Percentiles rank a stretch among this genome's conserved stretches.
phyloP scores from a whole-genome alignment of 2,113 vertebrate species.

The Sclerurus mexicanus region DNA sequence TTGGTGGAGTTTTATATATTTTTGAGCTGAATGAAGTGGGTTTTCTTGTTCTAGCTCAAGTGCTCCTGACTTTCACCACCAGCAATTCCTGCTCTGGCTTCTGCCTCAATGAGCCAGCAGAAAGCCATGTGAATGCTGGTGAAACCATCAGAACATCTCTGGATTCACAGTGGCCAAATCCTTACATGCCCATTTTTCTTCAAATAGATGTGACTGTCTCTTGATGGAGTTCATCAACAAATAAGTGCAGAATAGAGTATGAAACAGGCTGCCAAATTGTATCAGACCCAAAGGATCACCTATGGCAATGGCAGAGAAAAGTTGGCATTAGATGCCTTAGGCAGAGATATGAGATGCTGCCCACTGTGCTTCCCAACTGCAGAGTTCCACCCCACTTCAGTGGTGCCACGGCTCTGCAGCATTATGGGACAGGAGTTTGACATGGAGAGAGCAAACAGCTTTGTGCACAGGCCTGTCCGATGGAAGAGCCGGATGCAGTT shows the following conservation, averaged over 20 bases:
- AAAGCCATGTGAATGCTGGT: not conserved
- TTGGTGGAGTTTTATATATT: not conserved
- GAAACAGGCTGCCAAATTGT: not conserved
- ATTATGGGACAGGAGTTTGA: accelerated
- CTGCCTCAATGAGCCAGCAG: not conserved
- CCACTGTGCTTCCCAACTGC: accelerated
- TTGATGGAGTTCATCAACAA: not conserved
- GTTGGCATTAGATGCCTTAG: not conserved
- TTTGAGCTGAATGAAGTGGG: not conserved
- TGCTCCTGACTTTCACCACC: not conserved
- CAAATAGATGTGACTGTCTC: not conserved
- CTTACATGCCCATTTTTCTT: not conserved
- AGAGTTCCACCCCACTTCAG: not conserved
- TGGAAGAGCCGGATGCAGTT: not conserved
- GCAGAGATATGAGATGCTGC: not conserved
- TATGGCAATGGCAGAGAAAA: not conserved
- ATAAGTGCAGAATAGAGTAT: not conserved
- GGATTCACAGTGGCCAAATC: not conserved
- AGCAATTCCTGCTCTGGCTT: not conserved
- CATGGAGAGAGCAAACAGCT: not conserved
- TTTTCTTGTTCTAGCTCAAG: not conserved
- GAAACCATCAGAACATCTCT: not conserved
- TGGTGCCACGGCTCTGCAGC: not conserved
- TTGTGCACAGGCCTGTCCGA: not conserved
- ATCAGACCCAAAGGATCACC: not conserved